These are phyloP conservation scores for Drosophila rubida DNA, from an alignment of 2,888 invertebrate species.

Conservation along the genomic window DNA sequence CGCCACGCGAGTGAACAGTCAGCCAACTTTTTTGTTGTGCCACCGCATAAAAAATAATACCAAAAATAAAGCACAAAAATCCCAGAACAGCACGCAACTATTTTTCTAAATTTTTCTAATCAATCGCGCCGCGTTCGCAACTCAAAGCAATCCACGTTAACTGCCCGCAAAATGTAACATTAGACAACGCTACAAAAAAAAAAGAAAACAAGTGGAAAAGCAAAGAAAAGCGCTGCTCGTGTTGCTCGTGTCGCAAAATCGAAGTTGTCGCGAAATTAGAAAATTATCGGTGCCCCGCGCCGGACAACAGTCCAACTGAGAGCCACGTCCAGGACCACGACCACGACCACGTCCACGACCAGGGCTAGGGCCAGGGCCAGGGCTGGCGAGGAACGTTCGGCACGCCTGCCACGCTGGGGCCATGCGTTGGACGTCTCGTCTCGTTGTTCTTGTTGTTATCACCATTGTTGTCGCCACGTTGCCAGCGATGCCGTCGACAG, in stretches of 20 bases:
- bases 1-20: conserved; percentile 80
- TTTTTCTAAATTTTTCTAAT: conserved; percentile 63
- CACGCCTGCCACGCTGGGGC: conserved; percentile 58
- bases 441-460: conserved; percentile 26
- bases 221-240: background rate
- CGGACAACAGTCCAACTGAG: background rate
- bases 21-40: conserved; percentile 79
- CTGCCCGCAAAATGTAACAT: conserved; percentile 30
- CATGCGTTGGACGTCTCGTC: conserved; percentile 25
- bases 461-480: conserved; percentile 59
- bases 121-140: conserved; percentile 34
- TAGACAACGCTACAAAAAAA: conserved; percentile 7
- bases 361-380: conserved; percentile 36
- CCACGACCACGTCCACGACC: conserved; percentile 8
- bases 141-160: conserved; percentile 4
- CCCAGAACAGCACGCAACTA: conserved; percentile 42
- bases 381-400: conserved; percentile 35
- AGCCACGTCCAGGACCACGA: conserved; percentile 7
- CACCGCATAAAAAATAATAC: conserved; percentile 50
- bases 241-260: conserved; percentile 52
- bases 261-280: conserved; percentile 70
- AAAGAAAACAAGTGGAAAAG: conserved; percentile 4
- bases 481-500: conserved; percentile 32
- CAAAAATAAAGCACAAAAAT: conserved; percentile 10
- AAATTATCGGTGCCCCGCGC: conserved; percentile 46